Conservation (phyloP, 2,113 vertebrate genomes). For the Tylochromis polylepis region DNA sequence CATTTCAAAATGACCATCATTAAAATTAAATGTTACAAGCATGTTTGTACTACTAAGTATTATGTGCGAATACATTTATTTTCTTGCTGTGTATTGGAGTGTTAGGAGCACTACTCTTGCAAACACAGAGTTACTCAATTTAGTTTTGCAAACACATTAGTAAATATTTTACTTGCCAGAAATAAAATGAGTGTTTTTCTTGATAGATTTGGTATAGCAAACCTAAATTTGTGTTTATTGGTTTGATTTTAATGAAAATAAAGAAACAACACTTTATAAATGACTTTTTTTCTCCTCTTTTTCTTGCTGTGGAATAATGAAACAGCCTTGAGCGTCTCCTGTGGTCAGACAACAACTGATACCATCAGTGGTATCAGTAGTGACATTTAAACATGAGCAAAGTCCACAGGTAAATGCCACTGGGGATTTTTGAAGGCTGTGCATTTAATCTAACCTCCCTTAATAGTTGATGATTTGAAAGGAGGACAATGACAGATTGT, state of each 20-base stretch:
- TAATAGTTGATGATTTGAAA: slow-evolving; percentile 44
- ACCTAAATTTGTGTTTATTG: not conserved
- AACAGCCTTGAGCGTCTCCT: not conserved
- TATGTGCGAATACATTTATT: not conserved
- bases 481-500: slow-evolving; percentile 36
- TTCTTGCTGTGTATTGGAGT: not conserved
- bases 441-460: slow-evolving; percentile 5
- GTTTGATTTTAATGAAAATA: not conserved
- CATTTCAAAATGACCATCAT: not conserved
- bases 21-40: not conserved
- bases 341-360: not conserved
- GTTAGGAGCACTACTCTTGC: not conserved
- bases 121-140: not conserved
- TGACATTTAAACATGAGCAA: slow-evolving; percentile 52
- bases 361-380: slow-evolving; percentile 35
- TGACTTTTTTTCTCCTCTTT: not conserved
- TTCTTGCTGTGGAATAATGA: not conserved
- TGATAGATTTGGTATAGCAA: not conserved
- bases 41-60: not conserved
- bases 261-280: not conserved
- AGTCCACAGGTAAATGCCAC: slow-evolving; percentile 49
- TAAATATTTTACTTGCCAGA: not conserved
- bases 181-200: not conserved
- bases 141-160: not conserved
- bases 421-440: not conserved